Evolutionary conservation across 2,797 vertebrate species (phyloP).

Genomic region (Betta splendens): DNA sequence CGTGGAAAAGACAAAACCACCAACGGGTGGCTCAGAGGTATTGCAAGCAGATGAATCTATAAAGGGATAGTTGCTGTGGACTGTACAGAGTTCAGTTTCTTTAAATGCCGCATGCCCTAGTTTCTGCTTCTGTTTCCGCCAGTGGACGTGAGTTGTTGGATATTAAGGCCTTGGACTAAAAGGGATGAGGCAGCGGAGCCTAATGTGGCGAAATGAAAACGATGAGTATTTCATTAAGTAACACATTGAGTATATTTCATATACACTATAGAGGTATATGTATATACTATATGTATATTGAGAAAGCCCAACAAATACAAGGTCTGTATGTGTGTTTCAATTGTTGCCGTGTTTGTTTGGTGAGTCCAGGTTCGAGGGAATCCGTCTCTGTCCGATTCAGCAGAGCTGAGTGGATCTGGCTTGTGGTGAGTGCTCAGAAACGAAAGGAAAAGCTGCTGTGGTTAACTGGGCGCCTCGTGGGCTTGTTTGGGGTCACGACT

Average conservation of each 20-base stretch:
- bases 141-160: constrained; percentile 46
- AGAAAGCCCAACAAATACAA: no score
- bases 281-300: no score
- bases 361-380: no score
- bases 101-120: constrained; percentile 65
- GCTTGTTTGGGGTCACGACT: no score
- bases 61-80: constrained; percentile 85
- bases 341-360: no score
- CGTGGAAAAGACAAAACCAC: constrained; percentile 48
- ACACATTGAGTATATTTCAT: not conserved
- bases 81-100: constrained; percentile 72
- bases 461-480: no score
- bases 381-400: no score
- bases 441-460: no score
- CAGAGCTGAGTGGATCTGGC: no score
- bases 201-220: constrained; percentile 16
- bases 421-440: no score
- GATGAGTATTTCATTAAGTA: not conserved
- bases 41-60: constrained; percentile 81
- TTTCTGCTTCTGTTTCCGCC: constrained; percentile 40
- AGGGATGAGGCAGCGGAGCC: constrained; percentile 34
- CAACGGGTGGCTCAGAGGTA: constrained; percentile 74
- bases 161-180: constrained; percentile 72
- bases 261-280: no score
- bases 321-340: no score